Conservation (phyloP, 2,113 vertebrate species). For the Equus quagga region DNA sequence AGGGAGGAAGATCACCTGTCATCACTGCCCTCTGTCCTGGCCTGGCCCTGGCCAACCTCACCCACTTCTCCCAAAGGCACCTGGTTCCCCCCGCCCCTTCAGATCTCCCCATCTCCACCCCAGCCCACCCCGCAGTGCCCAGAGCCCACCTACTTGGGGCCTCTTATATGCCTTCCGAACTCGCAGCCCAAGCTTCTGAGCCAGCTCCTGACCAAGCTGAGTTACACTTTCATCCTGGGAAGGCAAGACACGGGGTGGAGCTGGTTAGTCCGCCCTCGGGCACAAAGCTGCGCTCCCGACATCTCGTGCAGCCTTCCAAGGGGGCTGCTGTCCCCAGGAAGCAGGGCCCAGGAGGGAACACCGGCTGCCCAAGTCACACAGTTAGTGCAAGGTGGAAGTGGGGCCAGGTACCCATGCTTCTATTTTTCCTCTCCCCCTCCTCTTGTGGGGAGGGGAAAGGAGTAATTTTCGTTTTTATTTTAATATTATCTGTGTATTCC, state of each 20-base stretch:
- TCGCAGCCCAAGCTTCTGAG: slow-evolving; percentile 91
- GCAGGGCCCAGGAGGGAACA: neutral
- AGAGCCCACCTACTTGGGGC: slow-evolving; percentile 87
- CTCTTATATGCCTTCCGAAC: slow-evolving; percentile 94
- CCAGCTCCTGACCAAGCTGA: slow-evolving; percentile 94
- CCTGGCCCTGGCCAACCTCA: neutral
- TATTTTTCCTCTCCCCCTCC: neutral
- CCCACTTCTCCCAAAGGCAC: neutral
- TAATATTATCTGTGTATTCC: neutral
- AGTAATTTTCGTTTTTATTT: neutral
- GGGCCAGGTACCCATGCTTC: neutral
- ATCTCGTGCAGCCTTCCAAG: neutral
- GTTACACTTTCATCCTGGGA: slow-evolving; percentile 94
- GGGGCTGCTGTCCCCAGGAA: no score
- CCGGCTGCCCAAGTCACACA: neutral
- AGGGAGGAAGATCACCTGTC: neutral
- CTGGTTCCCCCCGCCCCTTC: neutral
- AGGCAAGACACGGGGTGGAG: neutral
- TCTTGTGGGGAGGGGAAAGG: neutral
- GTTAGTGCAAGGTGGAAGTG: fast-evolving
- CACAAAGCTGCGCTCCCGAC: neutral
- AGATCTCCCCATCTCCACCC: neutral
- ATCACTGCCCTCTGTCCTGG: neutral
- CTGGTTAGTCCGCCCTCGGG: fast-evolving
- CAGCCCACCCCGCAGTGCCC: fast-evolving